Percentiles rank a stretch among this genome's conserved stretches.
Evolutionary conservation across 1,140 invertebrate species (phyloP).

Genomic region (Diploscapter pachys): DNA sequence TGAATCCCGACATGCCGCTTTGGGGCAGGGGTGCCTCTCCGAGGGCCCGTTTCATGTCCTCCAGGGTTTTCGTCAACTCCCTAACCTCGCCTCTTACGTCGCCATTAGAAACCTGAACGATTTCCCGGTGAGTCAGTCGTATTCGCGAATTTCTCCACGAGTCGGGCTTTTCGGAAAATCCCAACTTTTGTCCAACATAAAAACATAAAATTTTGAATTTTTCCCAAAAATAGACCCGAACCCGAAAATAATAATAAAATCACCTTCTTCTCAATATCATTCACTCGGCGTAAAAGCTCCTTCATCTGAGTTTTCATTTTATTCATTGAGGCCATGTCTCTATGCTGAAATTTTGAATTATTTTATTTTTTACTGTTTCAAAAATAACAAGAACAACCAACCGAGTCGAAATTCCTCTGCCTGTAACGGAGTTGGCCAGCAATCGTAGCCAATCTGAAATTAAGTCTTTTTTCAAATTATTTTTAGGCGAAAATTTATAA

Average conservation of each 20-base stretch:
- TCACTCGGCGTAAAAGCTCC: conserved; percentile 43
- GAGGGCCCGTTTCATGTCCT: conserved; percentile 26
- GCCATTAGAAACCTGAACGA: conserved; percentile 11
- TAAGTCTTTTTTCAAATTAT: too few species aligned
- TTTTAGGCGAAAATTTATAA: too few species aligned
- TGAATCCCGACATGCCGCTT: conserved; percentile 62
- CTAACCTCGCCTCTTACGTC: conserved; percentile 34
- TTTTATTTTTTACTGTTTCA: conserved; percentile 20
- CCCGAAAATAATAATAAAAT: background rate
- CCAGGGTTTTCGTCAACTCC: conserved; percentile 18
- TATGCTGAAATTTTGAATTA: conserved; percentile 66
- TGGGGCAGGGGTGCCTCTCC: conserved; percentile 59
- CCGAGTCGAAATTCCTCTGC: conserved; percentile 39
- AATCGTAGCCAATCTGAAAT: conserved; percentile 8
- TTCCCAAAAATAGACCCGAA: background rate
- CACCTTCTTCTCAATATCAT: conserved; percentile 29
- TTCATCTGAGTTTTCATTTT: conserved; percentile 43
- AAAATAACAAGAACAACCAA: conserved; percentile 31
- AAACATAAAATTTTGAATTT: too few species aligned
- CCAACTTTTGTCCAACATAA: too few species aligned
- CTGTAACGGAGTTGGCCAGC: conserved; percentile 19
- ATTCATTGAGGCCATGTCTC: conserved; percentile 41
- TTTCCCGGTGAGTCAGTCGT: background rate
- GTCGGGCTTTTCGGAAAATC: too few species aligned
- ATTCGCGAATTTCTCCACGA: too few species aligned